These are phyloP conservation scores for Zaprionus camerounensis DNA, from an alignment of 1,140 invertebrate species.

Conservation along the genomic window DNA sequence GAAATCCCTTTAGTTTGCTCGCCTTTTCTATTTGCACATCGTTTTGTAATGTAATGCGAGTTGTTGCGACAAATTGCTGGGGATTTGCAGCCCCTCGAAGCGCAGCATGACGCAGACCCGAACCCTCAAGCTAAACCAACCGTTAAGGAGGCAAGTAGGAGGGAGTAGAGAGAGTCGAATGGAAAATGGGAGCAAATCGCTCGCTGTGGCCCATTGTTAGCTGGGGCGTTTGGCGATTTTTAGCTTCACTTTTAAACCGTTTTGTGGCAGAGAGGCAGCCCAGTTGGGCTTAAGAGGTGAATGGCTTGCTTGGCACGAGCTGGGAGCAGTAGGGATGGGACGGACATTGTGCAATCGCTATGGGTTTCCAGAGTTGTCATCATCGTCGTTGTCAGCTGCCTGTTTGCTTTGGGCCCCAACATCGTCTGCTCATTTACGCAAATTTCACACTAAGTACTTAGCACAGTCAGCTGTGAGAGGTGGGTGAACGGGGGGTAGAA, in stretches of 20 bases:
- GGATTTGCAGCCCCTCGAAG: conserved; percentile 63
- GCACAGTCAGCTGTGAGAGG: conserved; percentile 36
- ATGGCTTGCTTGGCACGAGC: conserved; percentile 46
- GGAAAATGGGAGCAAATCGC: conserved; percentile 17
- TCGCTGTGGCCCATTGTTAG: conserved; percentile 6
- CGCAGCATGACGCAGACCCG: conserved; percentile 30
- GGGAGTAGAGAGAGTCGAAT: neutral
- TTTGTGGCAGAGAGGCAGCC: conserved; percentile 37
- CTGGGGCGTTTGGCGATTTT: conserved; percentile 51
- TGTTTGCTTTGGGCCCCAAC: conserved; percentile 34
- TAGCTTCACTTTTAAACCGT: conserved; percentile 58
- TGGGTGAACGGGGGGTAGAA: neutral
- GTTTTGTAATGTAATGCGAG: conserved; percentile 81
- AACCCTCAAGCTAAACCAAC: conserved; percentile 13
- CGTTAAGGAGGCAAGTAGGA: neutral
- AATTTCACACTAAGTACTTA: conserved; percentile 68
- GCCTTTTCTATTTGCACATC: conserved; percentile 76
- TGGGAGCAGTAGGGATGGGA: too few species aligned
- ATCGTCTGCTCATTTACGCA: conserved; percentile 54
- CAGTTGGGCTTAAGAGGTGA: conserved; percentile 65
- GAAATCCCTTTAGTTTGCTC: conserved; percentile 73
- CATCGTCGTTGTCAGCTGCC: conserved; percentile 1
- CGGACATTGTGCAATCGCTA: neutral
- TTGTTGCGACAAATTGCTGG: conserved; percentile 78
- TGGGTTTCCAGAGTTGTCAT: conserved; percentile 3